Conservation (phyloP, 2,888 invertebrate species). For the Morpho achilles region DNA sequence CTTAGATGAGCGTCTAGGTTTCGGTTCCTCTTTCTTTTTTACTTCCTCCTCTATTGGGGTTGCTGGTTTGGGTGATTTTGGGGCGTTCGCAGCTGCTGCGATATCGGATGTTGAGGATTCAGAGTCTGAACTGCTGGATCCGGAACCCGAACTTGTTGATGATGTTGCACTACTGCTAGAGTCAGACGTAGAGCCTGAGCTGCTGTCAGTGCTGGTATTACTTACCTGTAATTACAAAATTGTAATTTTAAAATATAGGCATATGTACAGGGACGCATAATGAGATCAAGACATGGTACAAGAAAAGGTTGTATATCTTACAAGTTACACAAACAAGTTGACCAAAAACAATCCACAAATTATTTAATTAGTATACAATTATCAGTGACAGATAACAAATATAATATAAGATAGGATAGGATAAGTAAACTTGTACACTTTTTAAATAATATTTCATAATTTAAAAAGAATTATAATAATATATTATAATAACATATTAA, state of each 20-base stretch:
- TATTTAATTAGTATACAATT: too few relatives aligned
- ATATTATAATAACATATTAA: too few relatives aligned
- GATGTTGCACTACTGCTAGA: slow-evolving; percentile 84
- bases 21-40: slow-evolving; percentile 58
- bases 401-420: too few relatives aligned
- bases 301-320: too few relatives aligned
- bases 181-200: slow-evolving; percentile 83
- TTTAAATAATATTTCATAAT: too few relatives aligned
- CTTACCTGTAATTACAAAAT: slow-evolving; percentile 44
- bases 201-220: slow-evolving; percentile 80
- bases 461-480: too few relatives aligned
- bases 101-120: slow-evolving; percentile 81
- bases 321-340: too few relatives aligned
- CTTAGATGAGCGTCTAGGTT: slow-evolving; percentile 56
- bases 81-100: slow-evolving; percentile 41
- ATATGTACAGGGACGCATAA: too few relatives aligned
- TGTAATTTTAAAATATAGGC: neutral
- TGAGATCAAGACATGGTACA: too few relatives aligned
- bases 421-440: too few relatives aligned
- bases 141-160: slow-evolving; percentile 84
- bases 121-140: slow-evolving; percentile 84
- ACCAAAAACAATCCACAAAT: too few relatives aligned
- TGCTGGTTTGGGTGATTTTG: slow-evolving; percentile 60
- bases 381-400: too few relatives aligned
- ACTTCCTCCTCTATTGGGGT: slow-evolving; percentile 46